Conservation (phyloP, 1,140 invertebrate genomes). For the Apolygus lucorum region DNA sequence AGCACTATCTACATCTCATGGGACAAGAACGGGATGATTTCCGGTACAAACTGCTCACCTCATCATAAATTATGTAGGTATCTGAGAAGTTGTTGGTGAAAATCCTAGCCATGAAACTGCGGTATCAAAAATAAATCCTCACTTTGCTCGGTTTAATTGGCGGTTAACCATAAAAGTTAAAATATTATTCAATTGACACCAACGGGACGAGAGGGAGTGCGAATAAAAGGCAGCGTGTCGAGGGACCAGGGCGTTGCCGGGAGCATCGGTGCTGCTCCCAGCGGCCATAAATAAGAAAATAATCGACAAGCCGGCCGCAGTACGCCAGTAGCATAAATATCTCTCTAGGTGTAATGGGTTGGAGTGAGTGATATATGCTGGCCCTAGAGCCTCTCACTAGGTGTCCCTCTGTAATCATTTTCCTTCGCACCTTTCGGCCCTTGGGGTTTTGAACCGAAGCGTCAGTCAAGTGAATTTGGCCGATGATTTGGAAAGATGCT, state of each 20-base stretch:
- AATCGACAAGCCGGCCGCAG: not conserved
- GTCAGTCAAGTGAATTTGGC: too few relatives aligned
- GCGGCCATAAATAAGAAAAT: not conserved
- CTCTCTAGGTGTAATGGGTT: not conserved
- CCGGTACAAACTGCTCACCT: too few relatives aligned
- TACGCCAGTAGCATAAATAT: not conserved
- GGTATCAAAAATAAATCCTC: too few relatives aligned
- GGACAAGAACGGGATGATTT: too few relatives aligned
- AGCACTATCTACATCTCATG: too few relatives aligned
- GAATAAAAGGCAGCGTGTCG: not conserved
- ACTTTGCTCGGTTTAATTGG: too few relatives aligned
- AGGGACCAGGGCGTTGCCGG: not conserved
- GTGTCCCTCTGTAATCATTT: not conserved
- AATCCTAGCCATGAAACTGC: too few relatives aligned
- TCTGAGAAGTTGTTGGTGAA: too few relatives aligned
- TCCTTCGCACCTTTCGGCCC: not conserved
- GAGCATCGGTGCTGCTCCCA: not conserved
- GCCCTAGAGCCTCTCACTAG: not conserved
- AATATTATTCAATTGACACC: not conserved
- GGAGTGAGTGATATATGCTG: not conserved
- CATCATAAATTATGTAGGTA: too few relatives aligned
- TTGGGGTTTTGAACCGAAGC: too few relatives aligned
- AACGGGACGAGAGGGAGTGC: not conserved
- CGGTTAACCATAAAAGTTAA: too few relatives aligned
- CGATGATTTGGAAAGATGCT: too few relatives aligned